Percentiles rank a stretch among this genome's conserved stretches.
phyloP scores from a whole-genome alignment of 2,113 vertebrate genomes.

The Polypterus senegalus region DNA sequence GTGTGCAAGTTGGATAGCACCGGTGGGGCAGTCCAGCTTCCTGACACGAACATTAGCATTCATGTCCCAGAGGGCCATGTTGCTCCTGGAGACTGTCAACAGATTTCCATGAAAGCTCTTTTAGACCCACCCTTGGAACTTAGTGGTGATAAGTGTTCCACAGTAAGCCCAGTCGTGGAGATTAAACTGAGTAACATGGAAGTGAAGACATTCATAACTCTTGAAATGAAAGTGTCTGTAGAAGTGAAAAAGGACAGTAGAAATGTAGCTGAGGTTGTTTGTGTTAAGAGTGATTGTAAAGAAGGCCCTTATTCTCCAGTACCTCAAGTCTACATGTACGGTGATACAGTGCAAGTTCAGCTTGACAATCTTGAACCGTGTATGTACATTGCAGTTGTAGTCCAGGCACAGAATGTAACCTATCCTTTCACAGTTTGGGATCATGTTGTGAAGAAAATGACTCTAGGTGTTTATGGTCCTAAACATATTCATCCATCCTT shows the following conservation, averaged over 20 bases:
- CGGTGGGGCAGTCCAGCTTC: conserved; percentile 80
- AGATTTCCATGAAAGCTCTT: conserved; percentile 83
- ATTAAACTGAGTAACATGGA: conserved; percentile 89
- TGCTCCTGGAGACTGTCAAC: conserved; percentile 66
- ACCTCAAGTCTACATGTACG: conserved; percentile 55
- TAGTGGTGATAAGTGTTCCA: conserved; percentile 77
- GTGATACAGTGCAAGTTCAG: conserved; percentile 75
- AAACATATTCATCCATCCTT: conserved; percentile 94
- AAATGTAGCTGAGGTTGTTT: conserved; percentile 59
- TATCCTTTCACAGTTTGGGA: conserved; percentile 82
- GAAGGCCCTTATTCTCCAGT: conserved; percentile 72
- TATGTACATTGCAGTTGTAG: conserved; percentile 77
- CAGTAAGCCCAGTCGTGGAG: conserved; percentile 83
- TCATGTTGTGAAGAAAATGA: conserved; percentile 78
- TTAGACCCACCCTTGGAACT: conserved; percentile 83
- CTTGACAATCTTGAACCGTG: conserved; percentile 84
- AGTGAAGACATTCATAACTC: conserved; percentile 58
- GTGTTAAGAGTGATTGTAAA: conserved; percentile 74
- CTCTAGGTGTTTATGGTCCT: conserved; percentile 81
- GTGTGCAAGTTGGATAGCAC: conserved; percentile 81
- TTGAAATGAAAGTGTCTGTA: conserved; percentile 84
- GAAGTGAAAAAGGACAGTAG: conserved; percentile 71
- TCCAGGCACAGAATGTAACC: conserved; percentile 57
- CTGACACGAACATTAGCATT: conserved; percentile 79
- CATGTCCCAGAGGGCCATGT: conserved; percentile 79